Conservation (phyloP, 1,140 invertebrate species). For the Meloidogyne chitwoodi region DNA sequence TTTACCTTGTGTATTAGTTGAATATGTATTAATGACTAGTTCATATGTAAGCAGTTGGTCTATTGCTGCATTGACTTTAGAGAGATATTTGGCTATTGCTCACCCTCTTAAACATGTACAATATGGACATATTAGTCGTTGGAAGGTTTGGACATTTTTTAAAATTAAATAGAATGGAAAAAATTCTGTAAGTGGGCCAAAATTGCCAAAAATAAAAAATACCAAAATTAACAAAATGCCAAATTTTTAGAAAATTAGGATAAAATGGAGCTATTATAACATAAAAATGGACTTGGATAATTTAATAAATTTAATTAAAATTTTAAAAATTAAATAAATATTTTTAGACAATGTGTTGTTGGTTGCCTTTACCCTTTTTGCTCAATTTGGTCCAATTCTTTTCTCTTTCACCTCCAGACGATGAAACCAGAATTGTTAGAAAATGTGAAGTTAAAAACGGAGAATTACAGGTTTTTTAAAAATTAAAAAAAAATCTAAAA, state of each 20-base stretch:
- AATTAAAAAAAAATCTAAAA: not conserved
- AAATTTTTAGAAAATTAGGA: too few relatives aligned
- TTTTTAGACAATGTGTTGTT: conserved; percentile 41
- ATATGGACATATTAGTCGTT: conserved; percentile 37
- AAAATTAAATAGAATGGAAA: not conserved
- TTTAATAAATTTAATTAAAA: too few relatives aligned
- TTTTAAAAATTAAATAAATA: not conserved
- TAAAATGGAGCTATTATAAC: too few relatives aligned
- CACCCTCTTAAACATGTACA: conserved; percentile 55
- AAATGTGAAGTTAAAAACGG: conserved; percentile 45
- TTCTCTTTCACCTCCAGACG: conserved; percentile 37
- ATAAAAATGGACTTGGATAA: too few relatives aligned
- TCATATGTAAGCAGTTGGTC: conserved; percentile 56
- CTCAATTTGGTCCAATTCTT: conserved; percentile 57
- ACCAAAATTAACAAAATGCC: too few relatives aligned
- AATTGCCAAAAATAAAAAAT: not conserved
- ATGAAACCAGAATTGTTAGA: conserved; percentile 27
- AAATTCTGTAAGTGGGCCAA: too few relatives aligned
- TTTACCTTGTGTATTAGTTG: conserved; percentile 53
- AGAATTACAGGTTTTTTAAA: conserved; percentile 45
- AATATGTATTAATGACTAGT: conserved; percentile 53
- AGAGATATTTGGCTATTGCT: conserved; percentile 54
- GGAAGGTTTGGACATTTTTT: conserved; percentile 12
- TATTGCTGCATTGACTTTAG: conserved; percentile 56
- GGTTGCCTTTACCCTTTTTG: conserved; percentile 55